Conservation (phyloP, 2,797 vertebrate genomes). For the Scarus forsteni region DNA sequence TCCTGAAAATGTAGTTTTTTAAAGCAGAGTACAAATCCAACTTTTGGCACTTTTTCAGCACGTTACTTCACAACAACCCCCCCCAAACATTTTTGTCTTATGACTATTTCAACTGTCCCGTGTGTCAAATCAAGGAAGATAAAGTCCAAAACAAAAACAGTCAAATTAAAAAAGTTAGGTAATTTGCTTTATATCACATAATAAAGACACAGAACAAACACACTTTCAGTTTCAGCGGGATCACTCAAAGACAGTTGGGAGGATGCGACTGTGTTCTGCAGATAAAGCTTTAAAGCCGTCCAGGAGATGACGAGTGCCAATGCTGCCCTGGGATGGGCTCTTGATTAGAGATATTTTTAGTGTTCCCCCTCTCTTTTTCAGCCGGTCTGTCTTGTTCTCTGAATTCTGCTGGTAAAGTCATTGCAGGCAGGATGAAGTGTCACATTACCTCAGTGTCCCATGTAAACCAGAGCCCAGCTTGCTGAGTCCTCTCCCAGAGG, state of each 20-base stretch:
- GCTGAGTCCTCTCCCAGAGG: conserved; percentile 96
- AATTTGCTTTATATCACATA: conserved; percentile 11
- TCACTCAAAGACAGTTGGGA: conserved; percentile 34
- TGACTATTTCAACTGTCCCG: too few relatives aligned
- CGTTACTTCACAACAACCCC: too few relatives aligned
- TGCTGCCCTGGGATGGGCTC: conserved; percentile 20
- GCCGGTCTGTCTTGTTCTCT: conserved; percentile 36
- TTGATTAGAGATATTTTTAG: conserved; percentile 62
- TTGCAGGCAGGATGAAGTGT: conserved; percentile 47
- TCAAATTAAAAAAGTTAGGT: too few relatives aligned
- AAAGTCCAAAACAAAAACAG: too few relatives aligned
- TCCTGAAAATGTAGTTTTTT: too few relatives aligned
- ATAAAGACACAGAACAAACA: conserved; percentile 22
- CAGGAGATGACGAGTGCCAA: conserved; percentile 32
- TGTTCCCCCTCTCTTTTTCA: conserved; percentile 15
- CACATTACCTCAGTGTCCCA: conserved; percentile 94
- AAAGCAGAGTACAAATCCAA: too few relatives aligned
- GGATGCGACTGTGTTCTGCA: conserved; percentile 21
- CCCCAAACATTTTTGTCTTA: too few relatives aligned
- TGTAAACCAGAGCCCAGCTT: conserved; percentile 98
- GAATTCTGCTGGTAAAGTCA: conserved; percentile 50
- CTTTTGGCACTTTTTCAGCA: too few relatives aligned
- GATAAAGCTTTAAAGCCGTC: conserved; percentile 31
- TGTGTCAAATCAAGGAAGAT: too few relatives aligned
- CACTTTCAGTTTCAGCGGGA: conserved; percentile 11